A percentile compares a stretch with the other conserved stretches of the same genome.
These are phyloP conservation scores for Sebastiscus tertius DNA, from an alignment of 2,797 vertebrate genomes.

Conservation along the genomic window DNA sequence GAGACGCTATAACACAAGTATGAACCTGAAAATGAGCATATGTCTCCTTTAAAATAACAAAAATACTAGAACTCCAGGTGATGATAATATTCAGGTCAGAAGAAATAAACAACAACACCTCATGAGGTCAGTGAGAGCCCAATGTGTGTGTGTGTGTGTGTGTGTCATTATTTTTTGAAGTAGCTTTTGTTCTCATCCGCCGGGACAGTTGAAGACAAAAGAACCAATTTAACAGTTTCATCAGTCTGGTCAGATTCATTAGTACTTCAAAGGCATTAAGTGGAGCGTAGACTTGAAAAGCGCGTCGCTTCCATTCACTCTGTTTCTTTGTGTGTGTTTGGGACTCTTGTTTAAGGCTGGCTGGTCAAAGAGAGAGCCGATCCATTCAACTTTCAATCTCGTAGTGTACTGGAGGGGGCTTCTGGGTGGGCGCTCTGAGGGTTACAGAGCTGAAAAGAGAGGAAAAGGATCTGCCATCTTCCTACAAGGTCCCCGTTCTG, in stretches of 20 bases:
- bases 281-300: slow-evolving; percentile 52
- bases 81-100: background rate
- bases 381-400: slow-evolving; percentile 55
- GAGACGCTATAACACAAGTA: too few relatives aligned
- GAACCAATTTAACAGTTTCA: slow-evolving; percentile 21
- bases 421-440: slow-evolving; percentile 15
- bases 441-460: slow-evolving; percentile 46
- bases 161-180: slow-evolving; percentile 10
- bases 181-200: slow-evolving; percentile 1
- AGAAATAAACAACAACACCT: background rate
- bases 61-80: background rate
- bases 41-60: too few relatives aligned
- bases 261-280: slow-evolving; percentile 54
- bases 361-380: slow-evolving; percentile 61
- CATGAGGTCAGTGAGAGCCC: background rate
- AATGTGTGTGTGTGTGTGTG: background rate
- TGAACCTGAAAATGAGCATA: too few relatives aligned
- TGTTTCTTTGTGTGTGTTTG: slow-evolving; percentile 48
- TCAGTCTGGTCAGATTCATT: slow-evolving; percentile 52
- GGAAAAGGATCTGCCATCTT: slow-evolving; percentile 53
- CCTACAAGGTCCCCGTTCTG: slow-evolving; percentile 42
- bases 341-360: slow-evolving; percentile 51
- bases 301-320: slow-evolving; percentile 43
- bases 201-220: slow-evolving; percentile 38
- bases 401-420: slow-evolving; percentile 16